These are phyloP conservation scores for Aphelenchoides bicaudatus DNA, from an alignment of 2,888 invertebrate genomes.

Conservation along the genomic window DNA sequence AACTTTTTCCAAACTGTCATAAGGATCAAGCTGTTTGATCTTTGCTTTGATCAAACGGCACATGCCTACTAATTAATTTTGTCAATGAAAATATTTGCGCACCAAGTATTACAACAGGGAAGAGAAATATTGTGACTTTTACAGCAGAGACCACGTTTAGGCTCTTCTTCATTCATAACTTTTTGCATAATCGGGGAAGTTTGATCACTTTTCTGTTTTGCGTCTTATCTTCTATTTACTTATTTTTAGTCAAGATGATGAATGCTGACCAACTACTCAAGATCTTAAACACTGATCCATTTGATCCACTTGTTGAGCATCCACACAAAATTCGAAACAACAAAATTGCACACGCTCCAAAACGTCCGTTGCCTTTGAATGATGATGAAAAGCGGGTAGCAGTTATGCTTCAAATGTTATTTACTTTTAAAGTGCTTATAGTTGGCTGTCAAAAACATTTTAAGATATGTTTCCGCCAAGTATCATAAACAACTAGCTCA, in stretches of 20 bases:
- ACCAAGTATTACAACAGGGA: too few relatives aligned
- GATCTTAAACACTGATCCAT: constrained; percentile 19
- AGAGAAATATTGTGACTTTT: too few relatives aligned
- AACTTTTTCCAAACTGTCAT: too few relatives aligned
- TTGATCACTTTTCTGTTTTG: too few relatives aligned
- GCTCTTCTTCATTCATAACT: too few relatives aligned
- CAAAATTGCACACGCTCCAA: constrained; percentile 50
- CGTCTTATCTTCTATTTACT: too few relatives aligned
- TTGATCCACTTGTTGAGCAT: constrained; percentile 39
- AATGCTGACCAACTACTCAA: constrained; percentile 8
- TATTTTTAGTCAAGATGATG: constrained; percentile 9
- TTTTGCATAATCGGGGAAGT: too few relatives aligned
- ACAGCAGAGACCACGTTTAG: too few relatives aligned
- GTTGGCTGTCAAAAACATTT: constrained; percentile 67
- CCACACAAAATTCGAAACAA: constrained; percentile 34
- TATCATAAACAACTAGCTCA: constrained; percentile 64
- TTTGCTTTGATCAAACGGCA: too few relatives aligned
- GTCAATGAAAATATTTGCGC: too few relatives aligned
- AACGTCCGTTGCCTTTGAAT: constrained; percentile 41
- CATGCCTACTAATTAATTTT: too few relatives aligned
- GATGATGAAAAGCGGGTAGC: constrained; percentile 44
- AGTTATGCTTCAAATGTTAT: constrained; percentile 10
- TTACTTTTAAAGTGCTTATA: constrained; percentile 39
- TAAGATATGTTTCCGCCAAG: constrained; percentile 67
- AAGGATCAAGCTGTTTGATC: too few relatives aligned